Percentiles rank a stretch among this genome's conserved stretches.
phyloP scores from a whole-genome alignment of 2,797 vertebrate genomes.

The Knipowitschia caucasica region DNA sequence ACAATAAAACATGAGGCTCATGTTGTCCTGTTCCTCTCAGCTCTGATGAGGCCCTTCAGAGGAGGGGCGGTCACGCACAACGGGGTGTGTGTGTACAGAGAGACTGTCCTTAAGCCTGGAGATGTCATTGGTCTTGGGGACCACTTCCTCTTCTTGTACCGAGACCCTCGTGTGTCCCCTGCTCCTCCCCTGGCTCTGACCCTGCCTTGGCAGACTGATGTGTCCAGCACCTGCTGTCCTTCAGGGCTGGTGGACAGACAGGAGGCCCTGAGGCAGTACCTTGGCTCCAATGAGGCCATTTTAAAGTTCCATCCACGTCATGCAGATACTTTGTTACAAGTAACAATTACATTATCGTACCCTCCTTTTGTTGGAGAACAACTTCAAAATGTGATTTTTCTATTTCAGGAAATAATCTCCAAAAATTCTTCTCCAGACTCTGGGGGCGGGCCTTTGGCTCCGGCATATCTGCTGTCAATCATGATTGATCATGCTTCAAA shows the following conservation, averaged over 20 bases:
- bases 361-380: neutral
- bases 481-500: slow-evolving; percentile 89
- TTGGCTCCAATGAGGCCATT: slow-evolving; percentile 80
- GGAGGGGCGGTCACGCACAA: slow-evolving; percentile 88
- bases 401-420: slow-evolving; percentile 82
- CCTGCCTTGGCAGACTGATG: slow-evolving; percentile 75
- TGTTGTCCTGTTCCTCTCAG: slow-evolving; percentile 35
- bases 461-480: slow-evolving; percentile 87
- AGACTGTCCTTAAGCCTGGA: slow-evolving; percentile 82
- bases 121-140: slow-evolving; percentile 88
- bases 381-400: neutral
- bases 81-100: slow-evolving; percentile 81
- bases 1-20: neutral
- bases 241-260: slow-evolving; percentile 84
- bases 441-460: slow-evolving; percentile 76
- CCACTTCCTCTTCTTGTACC: slow-evolving; percentile 90
- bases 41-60: slow-evolving; percentile 84
- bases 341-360: slow-evolving; percentile 31
- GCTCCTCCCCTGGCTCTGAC: slow-evolving; percentile 75
- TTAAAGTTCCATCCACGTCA: slow-evolving; percentile 83
- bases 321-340: slow-evolving; percentile 78
- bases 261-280: slow-evolving; percentile 83
- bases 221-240: slow-evolving; percentile 75
- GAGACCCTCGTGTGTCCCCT: slow-evolving; percentile 83
- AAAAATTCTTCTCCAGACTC: slow-evolving; percentile 79